Percentiles rank a stretch among this genome's conserved stretches.
Evolutionary conservation across 1,140 invertebrate species (phyloP).

Genomic region (Drosophila nasuta): DNA sequence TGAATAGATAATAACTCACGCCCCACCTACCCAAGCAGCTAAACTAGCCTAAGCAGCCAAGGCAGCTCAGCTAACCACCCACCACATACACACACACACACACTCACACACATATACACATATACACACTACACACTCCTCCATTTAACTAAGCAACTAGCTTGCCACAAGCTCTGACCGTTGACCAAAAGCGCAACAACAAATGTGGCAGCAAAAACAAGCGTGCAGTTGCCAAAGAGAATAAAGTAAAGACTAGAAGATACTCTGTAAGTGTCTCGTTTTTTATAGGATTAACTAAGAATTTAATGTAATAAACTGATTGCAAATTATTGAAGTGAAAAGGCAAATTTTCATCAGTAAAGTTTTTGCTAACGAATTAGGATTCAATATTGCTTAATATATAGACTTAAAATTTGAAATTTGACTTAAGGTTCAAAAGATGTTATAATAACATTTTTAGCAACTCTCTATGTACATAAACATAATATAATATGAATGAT

Average conservation of each 20-base stretch:
- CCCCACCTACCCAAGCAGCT: conserved; percentile 74
- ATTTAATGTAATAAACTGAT: too few relatives aligned
- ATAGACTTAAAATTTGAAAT: too few relatives aligned
- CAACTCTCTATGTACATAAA: too few relatives aligned
- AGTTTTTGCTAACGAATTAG: too few relatives aligned
- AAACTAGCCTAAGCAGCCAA: conserved; percentile 30
- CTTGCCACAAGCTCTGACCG: conserved; percentile 71
- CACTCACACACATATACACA: conserved; percentile 6
- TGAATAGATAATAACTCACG: conserved; percentile 85
- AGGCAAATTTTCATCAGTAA: too few relatives aligned
- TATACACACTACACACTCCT: conserved; percentile 3
- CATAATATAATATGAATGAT: too few relatives aligned
- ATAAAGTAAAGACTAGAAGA: background rate
- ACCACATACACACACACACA: conserved; percentile 17
- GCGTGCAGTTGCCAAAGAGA: background rate
- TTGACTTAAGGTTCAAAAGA: too few relatives aligned
- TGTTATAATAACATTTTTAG: too few relatives aligned
- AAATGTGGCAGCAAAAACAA: conserved; percentile 24
- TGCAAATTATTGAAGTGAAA: background rate
- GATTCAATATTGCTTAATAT: too few relatives aligned
- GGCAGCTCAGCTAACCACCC: conserved; percentile 14
- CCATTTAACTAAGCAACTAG: conserved; percentile 51
- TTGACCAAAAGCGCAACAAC: conserved; percentile 53
- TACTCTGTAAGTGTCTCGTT: conserved; percentile 5
- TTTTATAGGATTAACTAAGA: too few relatives aligned